Evolutionary conservation across 2,113 vertebrate genomes (phyloP).

Genomic region (Chloropsis hardwickii): DNA sequence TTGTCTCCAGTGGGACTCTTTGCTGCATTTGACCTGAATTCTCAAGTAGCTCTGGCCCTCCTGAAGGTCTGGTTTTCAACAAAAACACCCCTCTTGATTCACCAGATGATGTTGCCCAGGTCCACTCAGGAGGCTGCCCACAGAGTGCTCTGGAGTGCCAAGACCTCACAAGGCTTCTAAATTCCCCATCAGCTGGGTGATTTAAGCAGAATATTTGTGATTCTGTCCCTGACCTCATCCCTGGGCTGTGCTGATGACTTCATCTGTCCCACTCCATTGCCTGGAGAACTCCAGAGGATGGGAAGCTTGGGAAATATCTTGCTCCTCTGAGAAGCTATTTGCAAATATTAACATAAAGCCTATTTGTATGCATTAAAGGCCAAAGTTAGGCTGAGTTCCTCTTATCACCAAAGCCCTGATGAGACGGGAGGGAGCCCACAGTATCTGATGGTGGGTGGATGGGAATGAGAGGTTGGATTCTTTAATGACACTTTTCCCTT

Average conservation of each 20-base stretch:
- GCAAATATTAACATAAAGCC: conserved; percentile 12
- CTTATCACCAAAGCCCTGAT: not conserved
- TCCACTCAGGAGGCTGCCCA: not conserved
- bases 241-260: not conserved
- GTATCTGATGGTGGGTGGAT: not conserved
- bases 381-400: not conserved
- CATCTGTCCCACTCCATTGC: not conserved
- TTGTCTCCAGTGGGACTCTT: not conserved
- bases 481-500: not conserved
- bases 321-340: not conserved
- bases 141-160: not conserved
- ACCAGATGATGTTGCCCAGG: not conserved
- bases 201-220: not conserved
- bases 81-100: not conserved
- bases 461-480: not conserved
- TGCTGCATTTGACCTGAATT: conserved; percentile 31
- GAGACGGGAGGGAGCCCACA: not conserved
- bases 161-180: not conserved
- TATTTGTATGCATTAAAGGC: not conserved
- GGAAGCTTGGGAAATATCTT: not conserved
- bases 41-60: not conserved
- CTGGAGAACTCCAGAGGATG: not conserved
- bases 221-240: not conserved
- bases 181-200: not conserved
- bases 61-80: not conserved